Evolutionary conservation across 2,113 vertebrate genomes (phyloP).

Genomic region (Oryctolagus cuniculus): DNA sequence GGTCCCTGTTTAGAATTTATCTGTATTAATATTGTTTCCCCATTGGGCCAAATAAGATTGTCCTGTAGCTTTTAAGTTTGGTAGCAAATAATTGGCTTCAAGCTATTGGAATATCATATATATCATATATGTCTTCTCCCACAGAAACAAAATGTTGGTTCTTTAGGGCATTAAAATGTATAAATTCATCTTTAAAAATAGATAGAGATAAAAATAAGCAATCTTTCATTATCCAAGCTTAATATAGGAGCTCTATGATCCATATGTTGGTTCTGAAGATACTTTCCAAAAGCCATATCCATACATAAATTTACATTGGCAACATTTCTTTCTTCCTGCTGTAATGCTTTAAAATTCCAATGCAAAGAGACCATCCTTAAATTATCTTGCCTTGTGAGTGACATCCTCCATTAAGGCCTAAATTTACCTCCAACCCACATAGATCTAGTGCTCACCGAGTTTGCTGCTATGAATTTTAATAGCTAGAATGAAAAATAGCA

Average conservation of each 20-base stretch:
- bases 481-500: conserved; percentile 55
- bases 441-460: conserved; percentile 69
- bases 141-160: conserved; percentile 56
- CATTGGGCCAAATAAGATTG: conserved; percentile 14
- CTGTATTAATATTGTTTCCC: conserved; percentile 31
- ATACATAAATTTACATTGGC: conserved; percentile 84
- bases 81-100: conserved; percentile 29
- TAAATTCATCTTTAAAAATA: conserved; percentile 80
- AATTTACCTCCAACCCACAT: conserved; percentile 79
- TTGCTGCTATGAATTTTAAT: conserved; percentile 75
- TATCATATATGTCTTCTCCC: conserved; percentile 11
- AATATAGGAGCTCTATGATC: conserved; percentile 75
- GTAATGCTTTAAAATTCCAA: conserved; percentile 80
- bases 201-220: conserved; percentile 80
- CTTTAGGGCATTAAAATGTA: conserved; percentile 63
- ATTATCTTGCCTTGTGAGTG: conserved; percentile 77
- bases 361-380: conserved; percentile 78
- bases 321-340: conserved; percentile 77
- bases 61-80: conserved; percentile 9
- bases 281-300: conserved; percentile 71
- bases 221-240: conserved; percentile 80
- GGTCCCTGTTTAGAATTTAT: conserved; percentile 15
- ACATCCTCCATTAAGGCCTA: conserved; percentile 73
- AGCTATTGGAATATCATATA: conserved; percentile 21
- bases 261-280: conserved; percentile 85